Conservation (phyloP, 2,113 vertebrate species). For the Sylvia atricapilla region DNA sequence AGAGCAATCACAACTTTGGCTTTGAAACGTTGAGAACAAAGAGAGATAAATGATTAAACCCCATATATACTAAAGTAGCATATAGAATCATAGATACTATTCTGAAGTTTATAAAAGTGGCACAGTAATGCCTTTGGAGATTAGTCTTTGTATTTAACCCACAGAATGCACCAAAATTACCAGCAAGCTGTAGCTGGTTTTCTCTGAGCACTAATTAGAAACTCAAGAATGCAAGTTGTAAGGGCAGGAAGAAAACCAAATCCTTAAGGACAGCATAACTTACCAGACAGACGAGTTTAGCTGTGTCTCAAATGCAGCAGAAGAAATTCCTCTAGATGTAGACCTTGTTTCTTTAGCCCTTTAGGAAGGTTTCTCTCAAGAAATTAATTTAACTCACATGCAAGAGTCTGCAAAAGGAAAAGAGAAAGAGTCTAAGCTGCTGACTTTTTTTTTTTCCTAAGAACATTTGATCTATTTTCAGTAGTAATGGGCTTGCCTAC, state of each 20-base stretch:
- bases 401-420: slow-evolving; percentile 72
- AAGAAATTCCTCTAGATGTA: slow-evolving; percentile 46
- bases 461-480: slow-evolving; percentile 87
- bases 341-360: slow-evolving; percentile 69
- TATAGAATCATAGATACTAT: neutral
- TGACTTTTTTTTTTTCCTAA: slow-evolving; percentile 69
- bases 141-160: neutral
- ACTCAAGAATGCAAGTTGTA: neutral
- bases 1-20: neutral
- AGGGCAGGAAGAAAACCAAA: slow-evolving; percentile 19
- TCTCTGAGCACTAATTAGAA: neutral
- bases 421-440: slow-evolving; percentile 72
- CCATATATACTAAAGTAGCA: neutral
- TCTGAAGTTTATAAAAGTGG: neutral
- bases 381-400: slow-evolving; percentile 71
- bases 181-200: neutral
- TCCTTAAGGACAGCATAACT: slow-evolving; percentile 59
- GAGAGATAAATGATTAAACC: neutral
- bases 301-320: slow-evolving; percentile 38
- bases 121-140: neutral
- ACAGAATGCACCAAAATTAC: neutral
- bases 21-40: neutral
- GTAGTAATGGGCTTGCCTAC: slow-evolving; percentile 75
- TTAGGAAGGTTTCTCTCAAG: slow-evolving; percentile 62
- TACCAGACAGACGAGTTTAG: slow-evolving; percentile 70